These are phyloP conservation scores for Prochilodus magdalenae DNA, from an alignment of 2,113 vertebrate species.

Conservation along the genomic window DNA sequence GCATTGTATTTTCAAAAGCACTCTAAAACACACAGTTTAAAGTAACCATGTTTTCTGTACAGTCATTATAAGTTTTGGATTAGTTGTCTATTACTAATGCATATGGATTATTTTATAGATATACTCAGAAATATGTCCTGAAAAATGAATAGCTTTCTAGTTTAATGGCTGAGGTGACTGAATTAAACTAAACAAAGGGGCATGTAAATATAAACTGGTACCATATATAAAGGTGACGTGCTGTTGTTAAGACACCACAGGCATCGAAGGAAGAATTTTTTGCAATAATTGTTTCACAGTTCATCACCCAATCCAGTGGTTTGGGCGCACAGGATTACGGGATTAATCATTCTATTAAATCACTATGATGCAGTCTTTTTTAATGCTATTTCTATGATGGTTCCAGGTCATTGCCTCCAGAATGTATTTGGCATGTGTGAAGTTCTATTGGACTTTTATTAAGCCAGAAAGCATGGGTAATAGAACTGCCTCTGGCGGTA, in stretches of 20 bases:
- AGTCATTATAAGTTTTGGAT: too few species aligned
- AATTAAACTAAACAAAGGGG: too few species aligned
- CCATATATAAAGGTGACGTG: neutral
- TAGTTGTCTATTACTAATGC: too few species aligned
- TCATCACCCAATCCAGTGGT: neutral
- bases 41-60: too few species aligned
- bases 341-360: constrained; percentile 15
- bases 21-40: too few species aligned
- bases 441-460: constrained; percentile 76
- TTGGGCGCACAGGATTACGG: neutral
- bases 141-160: too few species aligned
- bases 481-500: constrained; percentile 68
- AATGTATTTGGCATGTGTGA: constrained; percentile 61
- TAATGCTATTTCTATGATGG: neutral
- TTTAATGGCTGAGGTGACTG: too few species aligned
- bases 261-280: neutral
- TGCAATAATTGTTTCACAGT: neutral
- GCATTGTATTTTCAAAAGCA: too few species aligned
- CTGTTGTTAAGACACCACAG: neutral
- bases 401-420: neutral
- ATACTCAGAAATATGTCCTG: too few species aligned
- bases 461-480: constrained; percentile 70
- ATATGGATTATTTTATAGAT: too few species aligned
- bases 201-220: too few species aligned
- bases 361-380: neutral